These are phyloP conservation scores for Celastrina argiolus DNA, from an alignment of 2,888 invertebrate species.

Conservation along the genomic window DNA sequence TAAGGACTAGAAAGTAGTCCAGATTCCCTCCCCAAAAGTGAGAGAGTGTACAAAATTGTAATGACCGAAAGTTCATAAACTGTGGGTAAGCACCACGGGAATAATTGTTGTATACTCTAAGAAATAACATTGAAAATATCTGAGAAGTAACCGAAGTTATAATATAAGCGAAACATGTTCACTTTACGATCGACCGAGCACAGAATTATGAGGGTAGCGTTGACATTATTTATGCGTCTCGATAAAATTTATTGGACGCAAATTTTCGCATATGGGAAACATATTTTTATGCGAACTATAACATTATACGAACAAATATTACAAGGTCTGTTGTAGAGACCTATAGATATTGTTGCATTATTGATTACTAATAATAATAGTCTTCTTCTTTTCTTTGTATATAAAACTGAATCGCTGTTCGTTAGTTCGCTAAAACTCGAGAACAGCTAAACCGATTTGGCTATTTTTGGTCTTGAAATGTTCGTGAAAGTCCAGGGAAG, in stretches of 20 bases:
- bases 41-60: no score
- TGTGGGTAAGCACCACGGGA: no score
- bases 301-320: conserved; percentile 21
- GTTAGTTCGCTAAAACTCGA: no score
- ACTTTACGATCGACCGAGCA: conserved; percentile 45
- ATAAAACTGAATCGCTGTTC: no score
- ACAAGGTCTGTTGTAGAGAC: neutral
- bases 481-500: no score
- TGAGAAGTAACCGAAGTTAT: conserved; percentile 40
- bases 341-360: neutral
- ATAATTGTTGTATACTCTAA: no score
- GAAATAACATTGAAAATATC: conserved; percentile 18
- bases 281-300: conserved; percentile 30
- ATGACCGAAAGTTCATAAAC: no score
- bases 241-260: conserved; percentile 42
- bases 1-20: no score
- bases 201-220: conserved; percentile 47
- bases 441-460: no score
- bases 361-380: neutral
- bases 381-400: no score
- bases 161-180: conserved; percentile 42
- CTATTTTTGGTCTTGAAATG: no score
- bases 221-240: conserved; percentile 45
- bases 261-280: conserved; percentile 28
- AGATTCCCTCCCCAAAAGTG: no score